Evolutionary conservation across 2,888 invertebrate species (phyloP).

Genomic region (Argyresthia goedartella): DNA sequence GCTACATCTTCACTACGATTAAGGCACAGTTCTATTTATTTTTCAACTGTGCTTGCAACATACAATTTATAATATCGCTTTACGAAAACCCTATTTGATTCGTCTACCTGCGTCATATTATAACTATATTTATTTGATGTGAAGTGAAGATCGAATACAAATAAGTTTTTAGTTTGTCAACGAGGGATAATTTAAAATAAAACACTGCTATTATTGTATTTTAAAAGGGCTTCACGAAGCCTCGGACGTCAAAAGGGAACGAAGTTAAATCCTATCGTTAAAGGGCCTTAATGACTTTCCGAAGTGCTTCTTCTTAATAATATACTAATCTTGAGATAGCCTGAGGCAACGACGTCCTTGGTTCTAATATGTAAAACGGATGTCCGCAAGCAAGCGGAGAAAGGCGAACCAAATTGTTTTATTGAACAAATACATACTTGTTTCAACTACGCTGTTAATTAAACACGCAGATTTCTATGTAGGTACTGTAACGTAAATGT

Average conservation of each 20-base stretch:
- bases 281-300: not conserved
- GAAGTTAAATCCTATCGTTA: not conserved
- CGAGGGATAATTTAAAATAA: no score
- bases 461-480: constrained; percentile 9
- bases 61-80: no score
- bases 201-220: no score
- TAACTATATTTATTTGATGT: no score
- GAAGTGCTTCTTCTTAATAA: constrained; percentile 5
- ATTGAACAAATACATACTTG: constrained; percentile 21
- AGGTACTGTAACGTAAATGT: no score
- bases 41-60: no score
- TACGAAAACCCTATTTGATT: no score
- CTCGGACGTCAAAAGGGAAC: no score
- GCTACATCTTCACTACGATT: constrained; percentile 18
- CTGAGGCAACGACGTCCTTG: constrained; percentile 38
- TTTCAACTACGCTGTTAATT: constrained; percentile 7
- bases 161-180: no score
- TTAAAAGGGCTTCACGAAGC: no score
- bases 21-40: constrained; percentile 10
- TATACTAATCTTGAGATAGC: constrained; percentile 31
- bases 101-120: no score
- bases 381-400: constrained; percentile 33
- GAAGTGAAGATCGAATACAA: no score
- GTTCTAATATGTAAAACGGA: constrained; percentile 33
- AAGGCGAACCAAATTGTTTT: constrained; percentile 41